Evolutionary conservation across 1,140 invertebrate species (phyloP).

Genomic region (Bradynema listronoti): DNA sequence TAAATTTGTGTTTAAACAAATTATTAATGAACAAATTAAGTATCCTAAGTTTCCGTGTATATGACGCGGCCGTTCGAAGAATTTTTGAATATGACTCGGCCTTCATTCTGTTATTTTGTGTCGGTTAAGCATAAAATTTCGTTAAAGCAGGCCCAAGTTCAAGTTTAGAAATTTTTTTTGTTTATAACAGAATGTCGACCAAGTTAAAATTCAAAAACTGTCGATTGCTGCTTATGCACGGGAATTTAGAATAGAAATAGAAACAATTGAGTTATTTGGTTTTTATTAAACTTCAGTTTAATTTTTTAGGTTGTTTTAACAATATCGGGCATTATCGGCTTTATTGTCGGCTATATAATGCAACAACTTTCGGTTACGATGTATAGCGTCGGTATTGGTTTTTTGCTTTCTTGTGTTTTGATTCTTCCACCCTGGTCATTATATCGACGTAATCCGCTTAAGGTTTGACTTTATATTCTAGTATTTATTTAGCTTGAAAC

Average conservation of each 20-base stretch:
- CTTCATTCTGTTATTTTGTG: background rate
- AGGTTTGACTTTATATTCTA: slow-evolving; percentile 14
- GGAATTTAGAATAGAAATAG: background rate
- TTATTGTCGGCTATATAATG: slow-evolving; percentile 34
- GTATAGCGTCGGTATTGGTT: slow-evolving; percentile 30
- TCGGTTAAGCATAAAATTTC: background rate
- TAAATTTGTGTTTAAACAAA: background rate
- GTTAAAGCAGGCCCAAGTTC: background rate
- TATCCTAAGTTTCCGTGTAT: too few relatives aligned
- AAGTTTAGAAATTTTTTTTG: background rate
- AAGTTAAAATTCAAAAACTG: background rate
- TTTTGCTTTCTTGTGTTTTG: slow-evolving; percentile 36
- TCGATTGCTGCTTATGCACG: background rate
- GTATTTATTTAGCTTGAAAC: background rate
- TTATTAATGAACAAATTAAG: too few relatives aligned
- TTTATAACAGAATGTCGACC: background rate
- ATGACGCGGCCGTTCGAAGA: background rate
- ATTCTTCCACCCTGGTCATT: slow-evolving; percentile 46
- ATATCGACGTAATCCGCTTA: slow-evolving; percentile 40
- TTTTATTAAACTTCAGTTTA: background rate
- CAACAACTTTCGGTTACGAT: slow-evolving; percentile 44
- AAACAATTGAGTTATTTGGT: background rate
- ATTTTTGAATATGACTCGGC: background rate
- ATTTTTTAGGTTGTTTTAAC: slow-evolving; percentile 41
- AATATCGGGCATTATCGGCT: slow-evolving; percentile 35